Evolutionary conservation across 2,113 vertebrate species (phyloP), one percentile per base, ranked within the genome.

Genomic region (Apistogramma diplotaenia): DNA sequence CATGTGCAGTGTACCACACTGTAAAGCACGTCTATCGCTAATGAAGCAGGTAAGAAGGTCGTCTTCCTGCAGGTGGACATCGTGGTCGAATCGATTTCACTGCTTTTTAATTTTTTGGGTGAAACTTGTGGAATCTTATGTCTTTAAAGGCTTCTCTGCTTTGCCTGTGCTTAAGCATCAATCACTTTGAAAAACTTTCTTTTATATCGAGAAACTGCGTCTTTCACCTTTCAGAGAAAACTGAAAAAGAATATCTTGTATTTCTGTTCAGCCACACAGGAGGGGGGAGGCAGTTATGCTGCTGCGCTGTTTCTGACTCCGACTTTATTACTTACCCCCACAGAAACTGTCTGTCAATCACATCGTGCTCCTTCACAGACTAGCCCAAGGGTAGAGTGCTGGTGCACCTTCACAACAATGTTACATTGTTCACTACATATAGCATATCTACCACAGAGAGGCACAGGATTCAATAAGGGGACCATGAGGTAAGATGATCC

Each of bases 311-410:
- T 84, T 92, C 86, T 76, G 84, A 87, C 82, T 85, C 89, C 79
- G 86, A 90, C 91, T 89, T 90, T 91, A 86, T 89, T 86, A 89
- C 83, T 87, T 82, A 83, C 76, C 91, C 74, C 84, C 92, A 91
- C 88, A 81, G 90, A 94, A 92, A 89, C 78, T 85, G 83, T 89
- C 89, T 92, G 93, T 93, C 93, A 94, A 89, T 94, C 91, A 95
- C 78, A 86, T 86, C 83, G 58, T 37, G 85, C 87, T 90, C 76
- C 85, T 89, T 85, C 83, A 82, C 85, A 90, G 85, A 93, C 89
- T 88, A 82, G 89, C 92, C 91, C 87, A 86, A 84, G 91, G 94
- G 83, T 86, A 90, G 80, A 88, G 77, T 53, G 82, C 85, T 57
- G 4, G 87, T 83, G 86, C 89, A 83, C 82, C 87, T 62, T 60